A percentile compares a stretch with the other conserved stretches of the same genome.
phyloP scores from a whole-genome alignment of 2,888 invertebrate genomes.

The Neria commutata region DNA sequence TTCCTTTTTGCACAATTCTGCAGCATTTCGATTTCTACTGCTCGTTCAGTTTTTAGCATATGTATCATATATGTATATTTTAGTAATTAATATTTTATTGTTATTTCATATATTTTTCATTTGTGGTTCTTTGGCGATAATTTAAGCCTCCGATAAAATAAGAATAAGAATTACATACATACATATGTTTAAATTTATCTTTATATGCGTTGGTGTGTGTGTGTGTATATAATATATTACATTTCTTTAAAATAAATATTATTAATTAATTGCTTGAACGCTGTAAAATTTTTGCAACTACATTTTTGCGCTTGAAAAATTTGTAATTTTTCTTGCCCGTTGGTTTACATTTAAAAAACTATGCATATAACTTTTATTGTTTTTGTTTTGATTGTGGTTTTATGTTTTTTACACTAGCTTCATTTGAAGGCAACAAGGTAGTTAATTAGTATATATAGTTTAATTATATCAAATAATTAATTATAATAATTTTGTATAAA shows the following conservation, averaged over 20 bases:
- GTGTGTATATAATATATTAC: not conserved
- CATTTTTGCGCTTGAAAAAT: not conserved
- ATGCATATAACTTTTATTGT: too few species aligned
- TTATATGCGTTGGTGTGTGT: conserved; percentile 22
- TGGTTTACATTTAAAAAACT: not conserved
- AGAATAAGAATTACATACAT: conserved; percentile 19
- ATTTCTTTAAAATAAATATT: conserved; percentile 1
- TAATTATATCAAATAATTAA: conserved; percentile 25
- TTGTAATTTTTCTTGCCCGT: not conserved
- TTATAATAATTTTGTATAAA: conserved; percentile 29
- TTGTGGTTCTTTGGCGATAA: conserved; percentile 59
- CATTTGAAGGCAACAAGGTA: conserved; percentile 61
- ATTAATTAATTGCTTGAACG: conserved; percentile 31
- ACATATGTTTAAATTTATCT: conserved; percentile 11
- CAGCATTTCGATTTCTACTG: too few species aligned
- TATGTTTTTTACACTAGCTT: conserved; percentile 49
- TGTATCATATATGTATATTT: too few species aligned
- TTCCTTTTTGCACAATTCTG: too few species aligned
- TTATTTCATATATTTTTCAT: not conserved
- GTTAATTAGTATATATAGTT: conserved; percentile 32
- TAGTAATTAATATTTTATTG: too few species aligned
- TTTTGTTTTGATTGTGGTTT: conserved; percentile 13
- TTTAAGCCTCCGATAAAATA: conserved; percentile 60
- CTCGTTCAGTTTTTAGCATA: too few species aligned
- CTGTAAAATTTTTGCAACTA: conserved; percentile 34